Conservation (phyloP, 2,797 vertebrate genomes). For the Melopsittacus undulatus region DNA sequence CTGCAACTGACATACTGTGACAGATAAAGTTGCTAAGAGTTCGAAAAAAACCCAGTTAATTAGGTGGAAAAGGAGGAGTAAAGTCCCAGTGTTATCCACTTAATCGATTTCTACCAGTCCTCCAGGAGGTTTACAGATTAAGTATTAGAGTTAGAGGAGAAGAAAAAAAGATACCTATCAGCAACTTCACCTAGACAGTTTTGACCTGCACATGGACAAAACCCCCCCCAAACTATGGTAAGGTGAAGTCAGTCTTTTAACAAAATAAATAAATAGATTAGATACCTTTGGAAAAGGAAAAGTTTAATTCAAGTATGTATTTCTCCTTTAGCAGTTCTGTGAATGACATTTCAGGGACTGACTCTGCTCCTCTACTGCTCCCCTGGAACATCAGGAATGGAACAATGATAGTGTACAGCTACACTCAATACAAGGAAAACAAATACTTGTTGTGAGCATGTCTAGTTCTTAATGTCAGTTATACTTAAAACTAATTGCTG, state of each 20-base stretch:
- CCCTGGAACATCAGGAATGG: background rate
- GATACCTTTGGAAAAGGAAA: background rate
- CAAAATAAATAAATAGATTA: background rate
- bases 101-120: background rate
- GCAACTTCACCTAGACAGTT: background rate
- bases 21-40: background rate
- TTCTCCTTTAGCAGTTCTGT: background rate
- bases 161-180: background rate
- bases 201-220: background rate
- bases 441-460: accelerated
- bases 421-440: background rate
- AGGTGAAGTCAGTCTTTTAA: background rate
- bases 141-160: background rate
- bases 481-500: background rate
- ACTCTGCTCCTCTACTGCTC: background rate
- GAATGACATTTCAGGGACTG: background rate
- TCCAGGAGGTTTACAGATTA: background rate
- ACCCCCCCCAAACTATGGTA: background rate
- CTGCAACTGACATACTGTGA: background rate
- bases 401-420: background rate
- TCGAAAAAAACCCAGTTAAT: background rate
- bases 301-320: background rate
- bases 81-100: background rate
- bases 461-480: background rate
- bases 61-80: background rate